A percentile compares a stretch with the other conserved stretches of the same genome.
phyloP scores from a whole-genome alignment of 2,797 vertebrate genomes.

The Phataginus tricuspis region DNA sequence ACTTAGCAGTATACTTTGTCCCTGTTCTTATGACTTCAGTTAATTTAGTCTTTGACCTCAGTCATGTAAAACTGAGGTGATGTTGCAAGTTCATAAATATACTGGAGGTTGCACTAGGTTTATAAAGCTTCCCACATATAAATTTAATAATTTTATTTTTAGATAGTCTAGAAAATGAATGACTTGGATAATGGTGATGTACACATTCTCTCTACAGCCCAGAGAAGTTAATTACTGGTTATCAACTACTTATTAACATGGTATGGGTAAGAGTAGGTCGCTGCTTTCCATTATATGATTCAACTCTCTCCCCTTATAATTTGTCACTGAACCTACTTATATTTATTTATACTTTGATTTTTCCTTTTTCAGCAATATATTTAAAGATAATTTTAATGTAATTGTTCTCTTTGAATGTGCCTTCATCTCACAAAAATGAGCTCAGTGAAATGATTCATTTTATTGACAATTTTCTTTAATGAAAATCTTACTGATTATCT shows the following conservation, averaged over 20 bases:
- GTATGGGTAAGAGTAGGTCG: background rate
- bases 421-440: background rate
- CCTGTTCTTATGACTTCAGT: background rate
- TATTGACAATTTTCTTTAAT: background rate
- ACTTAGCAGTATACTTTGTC: background rate
- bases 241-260: background rate
- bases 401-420: background rate
- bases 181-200: background rate
- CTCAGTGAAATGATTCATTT: background rate
- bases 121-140: background rate
- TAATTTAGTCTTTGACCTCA: background rate
- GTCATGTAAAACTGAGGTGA: background rate
- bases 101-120: background rate
- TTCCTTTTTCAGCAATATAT: background rate
- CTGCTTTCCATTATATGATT: background rate
- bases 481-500: background rate
- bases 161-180: background rate
- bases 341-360: background rate
- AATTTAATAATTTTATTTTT: background rate
- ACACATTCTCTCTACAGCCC: background rate
- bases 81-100: background rate
- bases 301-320: background rate
- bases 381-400: background rate
- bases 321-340: background rate
- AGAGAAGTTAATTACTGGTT: slow-evolving; percentile 1